These are phyloP conservation scores for Sebastes matsubarae DNA, from an alignment of 2,797 vertebrate species.

Conservation along the genomic window DNA sequence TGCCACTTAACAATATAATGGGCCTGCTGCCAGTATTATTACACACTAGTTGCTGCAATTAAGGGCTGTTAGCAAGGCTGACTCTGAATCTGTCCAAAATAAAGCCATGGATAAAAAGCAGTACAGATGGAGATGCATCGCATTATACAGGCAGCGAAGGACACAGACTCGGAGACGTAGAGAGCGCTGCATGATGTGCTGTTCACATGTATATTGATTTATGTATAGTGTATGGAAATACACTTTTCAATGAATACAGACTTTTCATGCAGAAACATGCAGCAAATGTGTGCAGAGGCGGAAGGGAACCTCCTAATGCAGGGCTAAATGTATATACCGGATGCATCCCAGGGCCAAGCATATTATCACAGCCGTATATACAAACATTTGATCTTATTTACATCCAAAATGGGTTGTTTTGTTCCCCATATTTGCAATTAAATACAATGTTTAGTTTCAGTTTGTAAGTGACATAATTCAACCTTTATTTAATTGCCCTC, in stretches of 20 bases:
- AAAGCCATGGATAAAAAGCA: neutral
- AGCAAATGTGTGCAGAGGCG: neutral
- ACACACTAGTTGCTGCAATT: conserved; percentile 39
- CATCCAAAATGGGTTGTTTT: neutral
- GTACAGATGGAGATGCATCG: conserved; percentile 15
- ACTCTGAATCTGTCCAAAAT: conserved; percentile 30
- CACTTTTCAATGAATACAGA: neutral
- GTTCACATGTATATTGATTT: conserved; percentile 16
- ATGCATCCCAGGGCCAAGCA: neutral
- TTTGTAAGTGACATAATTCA: neutral
- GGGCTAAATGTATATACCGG: neutral
- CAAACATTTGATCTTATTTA: neutral
- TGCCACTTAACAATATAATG: conserved; percentile 60
- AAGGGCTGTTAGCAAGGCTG: conserved; percentile 29
- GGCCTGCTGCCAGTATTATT: conserved; percentile 44
- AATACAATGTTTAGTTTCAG: neutral
- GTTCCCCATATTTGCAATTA: neutral
- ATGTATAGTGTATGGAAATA: conserved; percentile 11
- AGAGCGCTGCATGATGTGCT: neutral
- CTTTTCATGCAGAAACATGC: neutral
- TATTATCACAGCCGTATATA: neutral
- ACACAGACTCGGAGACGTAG: neutral
- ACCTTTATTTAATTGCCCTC: neutral
- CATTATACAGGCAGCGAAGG: conserved; percentile 19
- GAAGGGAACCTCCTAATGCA: neutral